phyloP scores from a whole-genome alignment of 1,140 invertebrate genomes.

The Caenorhabditis tropicalis region DNA sequence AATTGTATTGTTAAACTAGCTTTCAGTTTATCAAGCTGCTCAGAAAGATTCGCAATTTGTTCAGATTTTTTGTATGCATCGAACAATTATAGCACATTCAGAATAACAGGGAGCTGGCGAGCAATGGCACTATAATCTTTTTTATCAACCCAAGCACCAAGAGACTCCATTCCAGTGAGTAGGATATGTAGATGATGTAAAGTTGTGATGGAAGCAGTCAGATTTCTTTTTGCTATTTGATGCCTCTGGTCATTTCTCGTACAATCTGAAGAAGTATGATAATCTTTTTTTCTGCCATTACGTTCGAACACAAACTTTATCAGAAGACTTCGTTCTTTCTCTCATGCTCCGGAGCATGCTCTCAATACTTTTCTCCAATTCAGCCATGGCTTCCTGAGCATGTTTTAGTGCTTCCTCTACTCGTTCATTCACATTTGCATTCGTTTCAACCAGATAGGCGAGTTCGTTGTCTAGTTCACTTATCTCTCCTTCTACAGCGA shows the following conservation, averaged over 20 bases:
- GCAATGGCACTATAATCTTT: conserved; percentile 89
- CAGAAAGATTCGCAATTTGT: conserved; percentile 84
- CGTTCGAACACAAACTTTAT: conserved; percentile 73
- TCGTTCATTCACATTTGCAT: conserved; percentile 61
- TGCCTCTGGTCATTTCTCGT: conserved; percentile 95
- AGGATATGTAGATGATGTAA: conserved; percentile 97
- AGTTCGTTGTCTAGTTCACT: conserved; percentile 66
- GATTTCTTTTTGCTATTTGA: conserved; percentile 96
- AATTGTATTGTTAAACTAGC: conserved; percentile 42
- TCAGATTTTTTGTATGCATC: conserved; percentile 83
- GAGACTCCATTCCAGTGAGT: conserved; percentile 88
- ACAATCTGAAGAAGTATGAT: conserved; percentile 79
- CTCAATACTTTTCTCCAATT: conserved; percentile 90
- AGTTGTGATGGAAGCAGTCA: conserved; percentile 94
- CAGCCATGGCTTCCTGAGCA: conserved; percentile 86
- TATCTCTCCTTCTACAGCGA: conserved; percentile 63
- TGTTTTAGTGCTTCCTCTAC: conserved; percentile 61
- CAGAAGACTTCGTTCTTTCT: conserved; percentile 89
- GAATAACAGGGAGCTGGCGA: conserved; percentile 92
- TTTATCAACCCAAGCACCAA: conserved; percentile 77
- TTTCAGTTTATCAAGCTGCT: conserved; percentile 84
- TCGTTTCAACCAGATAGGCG: conserved; percentile 65
- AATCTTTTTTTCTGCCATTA: too few species aligned
- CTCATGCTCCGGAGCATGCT: too few species aligned
- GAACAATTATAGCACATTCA: conserved; percentile 90